These are phyloP conservation scores for Schizopygopsis malacanthus DNA, from an alignment of 2,797 vertebrate species.

Conservation along the genomic window DNA sequence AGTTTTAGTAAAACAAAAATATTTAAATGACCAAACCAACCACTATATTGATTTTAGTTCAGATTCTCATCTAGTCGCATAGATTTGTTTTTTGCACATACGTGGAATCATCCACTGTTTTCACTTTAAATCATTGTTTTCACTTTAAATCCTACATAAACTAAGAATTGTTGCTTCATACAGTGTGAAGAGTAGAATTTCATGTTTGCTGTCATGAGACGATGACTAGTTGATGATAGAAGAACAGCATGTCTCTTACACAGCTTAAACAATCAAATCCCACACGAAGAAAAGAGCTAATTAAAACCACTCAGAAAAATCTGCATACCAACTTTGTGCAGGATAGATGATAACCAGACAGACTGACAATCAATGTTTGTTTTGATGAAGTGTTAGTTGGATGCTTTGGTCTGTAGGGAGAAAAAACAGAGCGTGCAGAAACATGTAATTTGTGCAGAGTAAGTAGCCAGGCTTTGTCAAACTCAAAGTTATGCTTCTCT, in stretches of 20 bases:
- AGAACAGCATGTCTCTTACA: conserved; percentile 43
- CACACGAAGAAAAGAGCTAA: conserved; percentile 15
- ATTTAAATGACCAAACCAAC: not conserved
- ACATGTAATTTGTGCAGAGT: not conserved
- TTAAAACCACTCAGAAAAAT: conserved; percentile 48
- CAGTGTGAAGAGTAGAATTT: not conserved
- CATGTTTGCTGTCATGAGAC: not conserved
- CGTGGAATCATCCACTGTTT: not conserved
- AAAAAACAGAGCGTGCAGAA: not conserved
- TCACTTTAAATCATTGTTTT: not conserved
- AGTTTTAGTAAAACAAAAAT: not conserved
- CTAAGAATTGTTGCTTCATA: not conserved
- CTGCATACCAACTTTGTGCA: conserved; percentile 26
- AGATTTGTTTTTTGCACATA: not conserved
- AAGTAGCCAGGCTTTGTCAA: conserved; percentile 56
- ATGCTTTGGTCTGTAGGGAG: conserved; percentile 7
- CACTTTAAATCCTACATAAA: not conserved
- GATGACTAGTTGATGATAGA: not conserved
- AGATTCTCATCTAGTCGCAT: not conserved
- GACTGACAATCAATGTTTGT: conserved; percentile 4
- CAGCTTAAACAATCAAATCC: not conserved
- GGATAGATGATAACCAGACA: not conserved
- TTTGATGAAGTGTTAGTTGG: conserved; percentile 24
- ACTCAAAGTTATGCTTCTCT: conserved; percentile 66
- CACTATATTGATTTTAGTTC: not conserved